These are phyloP conservation scores for Macroteleia sp. DNA, from an alignment of 2,888 invertebrate species.

Conservation along the genomic window DNA sequence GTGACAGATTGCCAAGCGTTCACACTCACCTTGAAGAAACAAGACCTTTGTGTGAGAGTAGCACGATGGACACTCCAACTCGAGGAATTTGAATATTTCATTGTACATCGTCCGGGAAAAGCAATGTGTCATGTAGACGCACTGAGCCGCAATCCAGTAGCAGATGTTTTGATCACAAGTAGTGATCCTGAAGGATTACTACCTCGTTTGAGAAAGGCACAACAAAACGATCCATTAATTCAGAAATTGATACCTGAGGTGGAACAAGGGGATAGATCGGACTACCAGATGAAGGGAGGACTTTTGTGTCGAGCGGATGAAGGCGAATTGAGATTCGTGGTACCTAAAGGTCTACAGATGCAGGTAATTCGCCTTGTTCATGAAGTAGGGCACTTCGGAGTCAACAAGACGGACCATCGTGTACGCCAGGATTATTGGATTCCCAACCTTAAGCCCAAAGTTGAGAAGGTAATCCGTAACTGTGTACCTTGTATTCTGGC, in stretches of 20 bases:
- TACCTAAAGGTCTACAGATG: conserved; percentile 35
- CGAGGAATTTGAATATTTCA: conserved; percentile 25
- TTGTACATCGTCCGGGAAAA: conserved; percentile 35
- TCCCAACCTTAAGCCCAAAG: conserved; percentile 5
- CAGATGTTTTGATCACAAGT: background rate
- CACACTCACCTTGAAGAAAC: conserved; percentile 31
- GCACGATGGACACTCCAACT: conserved; percentile 42
- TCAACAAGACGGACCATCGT: conserved; percentile 28
- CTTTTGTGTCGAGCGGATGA: background rate
- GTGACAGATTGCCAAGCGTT: conserved; percentile 42
- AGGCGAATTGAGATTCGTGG: conserved; percentile 2
- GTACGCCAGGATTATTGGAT: conserved; percentile 46
- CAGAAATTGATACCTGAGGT: background rate
- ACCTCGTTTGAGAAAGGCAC: conserved; percentile 6
- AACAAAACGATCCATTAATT: background rate
- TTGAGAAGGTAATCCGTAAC: conserved; percentile 42
- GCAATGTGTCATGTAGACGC: conserved; percentile 39
- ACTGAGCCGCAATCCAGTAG: conserved; percentile 21
- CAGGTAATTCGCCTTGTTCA: conserved; percentile 41
- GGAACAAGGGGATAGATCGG: background rate
- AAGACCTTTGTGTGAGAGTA: conserved; percentile 36
- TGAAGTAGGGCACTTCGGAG: conserved; percentile 41
- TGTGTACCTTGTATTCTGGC: conserved; percentile 48
- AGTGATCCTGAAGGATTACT: conserved; percentile 11
- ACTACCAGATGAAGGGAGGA: background rate